These are phyloP conservation scores for Athetis lepigone DNA, from an alignment of 2,888 invertebrate species.

Conservation along the genomic window DNA sequence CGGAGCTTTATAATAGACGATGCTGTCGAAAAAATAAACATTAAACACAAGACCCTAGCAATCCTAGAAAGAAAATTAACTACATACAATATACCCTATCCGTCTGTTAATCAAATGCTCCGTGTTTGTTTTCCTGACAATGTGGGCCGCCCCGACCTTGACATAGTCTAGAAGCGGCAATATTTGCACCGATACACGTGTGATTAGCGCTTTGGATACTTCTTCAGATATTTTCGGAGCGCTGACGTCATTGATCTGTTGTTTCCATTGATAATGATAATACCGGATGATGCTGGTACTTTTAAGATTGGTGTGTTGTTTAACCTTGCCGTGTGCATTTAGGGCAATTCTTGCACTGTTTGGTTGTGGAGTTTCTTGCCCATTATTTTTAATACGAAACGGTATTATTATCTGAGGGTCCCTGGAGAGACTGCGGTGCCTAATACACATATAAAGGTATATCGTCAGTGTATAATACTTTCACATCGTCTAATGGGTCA, in stretches of 20 bases:
- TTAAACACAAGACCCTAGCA: slow-evolving; percentile 7
- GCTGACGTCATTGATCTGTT: slow-evolving; percentile 27
- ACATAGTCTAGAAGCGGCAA: slow-evolving; percentile 36
- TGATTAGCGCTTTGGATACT: slow-evolving; percentile 42
- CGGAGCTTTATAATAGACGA: no score
- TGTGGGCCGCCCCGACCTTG: slow-evolving; percentile 46
- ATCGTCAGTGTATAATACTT: no score
- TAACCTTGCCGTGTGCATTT: slow-evolving; percentile 12
- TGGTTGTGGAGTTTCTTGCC: not conserved
- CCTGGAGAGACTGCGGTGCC: no score
- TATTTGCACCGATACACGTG: slow-evolving; percentile 43
- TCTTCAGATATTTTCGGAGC: slow-evolving; percentile 20
- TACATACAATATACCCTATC: slow-evolving; percentile 25
- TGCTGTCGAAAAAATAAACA: no score
- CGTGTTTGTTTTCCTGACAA: slow-evolving; percentile 45
- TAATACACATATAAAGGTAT: no score
- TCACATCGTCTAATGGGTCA: no score
- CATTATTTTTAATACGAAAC: no score
- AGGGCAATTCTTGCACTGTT: not conserved
- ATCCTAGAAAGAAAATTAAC: not conserved
- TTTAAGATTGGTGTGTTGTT: slow-evolving; percentile 12
- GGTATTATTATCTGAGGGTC: no score
- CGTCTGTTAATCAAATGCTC: slow-evolving; percentile 32
- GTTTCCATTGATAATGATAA: slow-evolving; percentile 26
- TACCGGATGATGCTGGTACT: slow-evolving; percentile 1